Conservation (phyloP, 2,888 invertebrate species). For the Pteria penguin region DNA sequence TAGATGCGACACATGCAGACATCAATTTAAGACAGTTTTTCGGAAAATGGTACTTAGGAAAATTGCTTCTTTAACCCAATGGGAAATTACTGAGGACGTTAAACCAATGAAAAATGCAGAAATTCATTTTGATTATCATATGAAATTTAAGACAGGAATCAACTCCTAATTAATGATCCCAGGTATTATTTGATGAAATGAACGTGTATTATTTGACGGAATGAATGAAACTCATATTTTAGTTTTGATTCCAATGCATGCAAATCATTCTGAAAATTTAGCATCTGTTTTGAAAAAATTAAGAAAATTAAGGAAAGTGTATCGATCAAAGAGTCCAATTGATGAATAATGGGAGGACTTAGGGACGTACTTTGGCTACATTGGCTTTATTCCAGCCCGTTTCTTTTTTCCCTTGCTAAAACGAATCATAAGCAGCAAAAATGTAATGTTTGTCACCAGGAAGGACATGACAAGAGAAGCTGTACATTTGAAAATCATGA, state of each 20-base stretch:
- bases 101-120: constrained; percentile 1
- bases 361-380: neutral
- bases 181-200: constrained; percentile 15
- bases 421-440: constrained; percentile 6
- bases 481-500: too few species aligned
- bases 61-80: constrained; percentile 1
- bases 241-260: neutral
- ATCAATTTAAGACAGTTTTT: too few species aligned
- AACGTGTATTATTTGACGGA: neutral
- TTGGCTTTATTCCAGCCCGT: constrained; percentile 5
- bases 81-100: constrained; percentile 2
- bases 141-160: constrained; percentile 5
- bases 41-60: constrained; percentile 1
- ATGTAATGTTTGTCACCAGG: constrained; percentile 7
- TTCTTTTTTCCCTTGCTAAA: constrained; percentile 1
- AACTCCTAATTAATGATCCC: constrained; percentile 17
- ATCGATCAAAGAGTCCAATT: neutral
- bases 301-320: neutral
- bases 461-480: constrained; percentile 3
- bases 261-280: neutral
- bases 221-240: neutral
- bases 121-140: neutral
- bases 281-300: neutral
- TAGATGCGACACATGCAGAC: constrained; percentile 7
- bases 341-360: neutral